phyloP scores from a whole-genome alignment of 1,140 invertebrate genomes.

The Leptonema lineaticorne region DNA sequence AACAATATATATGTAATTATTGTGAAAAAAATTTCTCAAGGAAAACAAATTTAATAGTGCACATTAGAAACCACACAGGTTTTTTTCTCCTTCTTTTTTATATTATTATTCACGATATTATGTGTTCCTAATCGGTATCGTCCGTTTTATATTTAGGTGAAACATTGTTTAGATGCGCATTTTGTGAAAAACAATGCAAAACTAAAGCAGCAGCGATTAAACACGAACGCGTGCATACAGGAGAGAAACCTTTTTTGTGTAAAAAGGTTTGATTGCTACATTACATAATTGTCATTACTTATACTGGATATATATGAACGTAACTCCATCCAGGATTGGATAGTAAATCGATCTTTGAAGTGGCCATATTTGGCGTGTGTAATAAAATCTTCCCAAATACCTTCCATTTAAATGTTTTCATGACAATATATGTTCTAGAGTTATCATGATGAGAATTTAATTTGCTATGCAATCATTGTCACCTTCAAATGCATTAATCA shows the following conservation, averaged over 20 bases:
- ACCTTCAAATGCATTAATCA: no score
- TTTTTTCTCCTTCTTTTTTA: background rate
- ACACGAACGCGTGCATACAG: slow-evolving; percentile 78
- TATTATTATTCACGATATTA: background rate
- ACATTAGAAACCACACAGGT: slow-evolving; percentile 71
- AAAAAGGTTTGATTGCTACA: no score
- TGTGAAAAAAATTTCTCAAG: slow-evolving; percentile 72
- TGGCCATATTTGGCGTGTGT: no score
- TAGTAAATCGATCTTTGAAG: no score
- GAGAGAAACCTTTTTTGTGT: slow-evolving; percentile 75
- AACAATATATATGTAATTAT: slow-evolving; percentile 34
- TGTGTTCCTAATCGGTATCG: background rate
- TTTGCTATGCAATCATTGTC: no score
- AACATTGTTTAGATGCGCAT: slow-evolving; percentile 57
- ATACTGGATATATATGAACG: no score
- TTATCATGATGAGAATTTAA: no score
- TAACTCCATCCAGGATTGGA: no score
- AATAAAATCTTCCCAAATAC: no score
- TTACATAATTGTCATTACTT: no score
- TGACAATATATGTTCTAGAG: no score
- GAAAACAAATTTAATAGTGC: slow-evolving; percentile 67
- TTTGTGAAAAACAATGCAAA: slow-evolving; percentile 68
- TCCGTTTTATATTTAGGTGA: background rate
- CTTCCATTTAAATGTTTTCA: no score
- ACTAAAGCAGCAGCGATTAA: slow-evolving; percentile 74